phyloP scores from a whole-genome alignment of 1,140 invertebrate species.

The Batillaria attramentaria region DNA sequence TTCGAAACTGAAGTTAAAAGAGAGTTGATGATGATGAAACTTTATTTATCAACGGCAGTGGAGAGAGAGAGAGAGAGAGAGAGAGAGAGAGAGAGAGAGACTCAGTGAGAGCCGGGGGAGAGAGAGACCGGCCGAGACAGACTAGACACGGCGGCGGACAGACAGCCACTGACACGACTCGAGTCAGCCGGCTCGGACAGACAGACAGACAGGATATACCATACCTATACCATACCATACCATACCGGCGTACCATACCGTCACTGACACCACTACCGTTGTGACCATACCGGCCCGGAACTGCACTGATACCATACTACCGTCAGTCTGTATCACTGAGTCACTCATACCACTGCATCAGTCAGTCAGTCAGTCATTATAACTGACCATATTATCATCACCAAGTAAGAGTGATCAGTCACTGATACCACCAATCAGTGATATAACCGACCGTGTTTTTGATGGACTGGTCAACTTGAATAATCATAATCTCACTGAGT shows the following conservation, averaged over 20 bases:
- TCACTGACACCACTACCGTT: too few species aligned
- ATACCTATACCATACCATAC: neutral
- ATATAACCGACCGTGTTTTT: too few species aligned
- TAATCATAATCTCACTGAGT: too few species aligned
- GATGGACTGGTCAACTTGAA: too few species aligned
- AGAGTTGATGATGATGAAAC: neutral
- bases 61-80: constrained; percentile 5
- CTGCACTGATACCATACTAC: too few species aligned
- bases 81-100: neutral
- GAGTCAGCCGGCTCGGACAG: neutral
- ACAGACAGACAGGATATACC: neutral
- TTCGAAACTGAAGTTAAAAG: neutral
- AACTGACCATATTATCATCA: too few species aligned
- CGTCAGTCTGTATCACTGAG: too few species aligned
- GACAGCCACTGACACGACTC: neutral
- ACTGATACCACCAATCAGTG: too few species aligned
- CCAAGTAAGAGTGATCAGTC: too few species aligned
- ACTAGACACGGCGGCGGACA: neutral
- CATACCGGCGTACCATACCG: neutral
- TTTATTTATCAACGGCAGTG: neutral
- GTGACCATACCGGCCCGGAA: too few species aligned
- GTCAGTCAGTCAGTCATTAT: too few species aligned
- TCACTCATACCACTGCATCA: too few species aligned
- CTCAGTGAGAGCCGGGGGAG: neutral
- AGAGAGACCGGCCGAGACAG: neutral